Conservation (phyloP, 2,797 vertebrate genomes). For the Pseudochromis fuscus region DNA sequence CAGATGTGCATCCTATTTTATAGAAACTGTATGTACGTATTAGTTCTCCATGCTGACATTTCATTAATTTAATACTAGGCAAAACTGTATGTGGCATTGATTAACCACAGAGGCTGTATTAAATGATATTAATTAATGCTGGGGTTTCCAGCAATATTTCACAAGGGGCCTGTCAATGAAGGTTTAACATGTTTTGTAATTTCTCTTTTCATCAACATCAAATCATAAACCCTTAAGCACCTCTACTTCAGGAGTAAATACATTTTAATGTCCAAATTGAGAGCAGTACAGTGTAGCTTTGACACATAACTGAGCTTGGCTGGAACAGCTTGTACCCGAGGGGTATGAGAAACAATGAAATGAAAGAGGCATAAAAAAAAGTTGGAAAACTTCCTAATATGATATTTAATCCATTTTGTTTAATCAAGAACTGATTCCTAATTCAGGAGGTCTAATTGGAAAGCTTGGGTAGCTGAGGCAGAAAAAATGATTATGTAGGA, state of each 20-base stretch:
- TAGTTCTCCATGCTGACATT: slow-evolving; percentile 22
- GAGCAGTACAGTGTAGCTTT: slow-evolving; percentile 36
- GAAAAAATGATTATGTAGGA: slow-evolving; percentile 49
- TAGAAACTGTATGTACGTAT: slow-evolving; percentile 19
- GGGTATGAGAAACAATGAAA: slow-evolving; percentile 39
- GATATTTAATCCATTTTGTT: slow-evolving; percentile 89
- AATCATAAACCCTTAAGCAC: slow-evolving; percentile 59
- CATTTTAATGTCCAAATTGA: slow-evolving; percentile 54
- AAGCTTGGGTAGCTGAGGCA: slow-evolving; percentile 55
- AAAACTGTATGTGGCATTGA: slow-evolving; percentile 42
- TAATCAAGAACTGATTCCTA: slow-evolving; percentile 87
- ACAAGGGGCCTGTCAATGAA: slow-evolving; percentile 38
- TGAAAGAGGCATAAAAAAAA: slow-evolving; percentile 18
- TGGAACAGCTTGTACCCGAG: slow-evolving; percentile 40
- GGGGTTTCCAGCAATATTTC: slow-evolving; percentile 32
- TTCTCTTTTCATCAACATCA: slow-evolving; percentile 60
- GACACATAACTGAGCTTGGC: slow-evolving; percentile 42
- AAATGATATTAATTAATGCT: slow-evolving; percentile 42
- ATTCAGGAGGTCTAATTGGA: slow-evolving; percentile 82
- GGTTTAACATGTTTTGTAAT: slow-evolving; percentile 49
- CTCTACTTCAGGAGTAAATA: slow-evolving; percentile 57
- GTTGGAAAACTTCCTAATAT: slow-evolving; percentile 66
- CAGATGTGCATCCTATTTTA: slow-evolving; percentile 29
- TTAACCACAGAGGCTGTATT: slow-evolving; percentile 45
- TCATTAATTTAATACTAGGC: slow-evolving; percentile 36